Base-by-base conservation (phyloP, 2,797 vertebrate species). In the Esox lucius region DNA sequence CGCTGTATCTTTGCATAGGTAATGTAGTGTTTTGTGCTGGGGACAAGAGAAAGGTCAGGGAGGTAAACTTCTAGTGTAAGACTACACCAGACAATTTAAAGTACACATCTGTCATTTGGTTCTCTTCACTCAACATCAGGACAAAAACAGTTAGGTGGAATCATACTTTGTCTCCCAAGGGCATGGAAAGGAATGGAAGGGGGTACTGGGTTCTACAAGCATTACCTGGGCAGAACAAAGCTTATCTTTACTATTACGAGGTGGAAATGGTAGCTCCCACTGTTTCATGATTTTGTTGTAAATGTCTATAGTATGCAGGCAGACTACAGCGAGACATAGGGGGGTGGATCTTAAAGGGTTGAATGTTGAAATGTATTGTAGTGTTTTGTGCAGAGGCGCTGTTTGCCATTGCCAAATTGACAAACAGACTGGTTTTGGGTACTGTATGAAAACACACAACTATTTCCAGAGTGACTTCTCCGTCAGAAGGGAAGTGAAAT, bases 401-500 rank as follows among this genome's bases (percentile, higher is more conserved):
- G 42, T 46, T 39, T 39, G 35, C 33, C 33, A 46, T 4, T 42
- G 42, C 42, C 1, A 46, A 46, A 46, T 46, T 11, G 46, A 46
- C 12, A 13, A 46, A 46, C 42, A 46, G 42, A 42, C 42, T 4
- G 42, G 6, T 46, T 8, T 0, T 13, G 42, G 42, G 42, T 46
- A 13, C 42, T 11, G 42, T 5, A 13, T 11, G 11, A 46, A 46
- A 13, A 42, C 42, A 42, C 42, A 42, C 42, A 42, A 5, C 42
- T 13, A 12, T 5, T 11, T 13, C 9, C 12, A 62, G 42, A 42
- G 42, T 11, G 42, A 46, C 42, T 46, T 13, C 2, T 51, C 13
- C 13, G 70, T 78, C 72, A 70, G 46, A 28, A 79, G 83, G 70
- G 78, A 61, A 79, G 71, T 74, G 77, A 85, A 22, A 79, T 75